A percentile compares a stretch with the other conserved stretches of the same genome.
Evolutionary conservation across 2,888 invertebrate species (phyloP).

Genomic region (Acronicta psi): DNA sequence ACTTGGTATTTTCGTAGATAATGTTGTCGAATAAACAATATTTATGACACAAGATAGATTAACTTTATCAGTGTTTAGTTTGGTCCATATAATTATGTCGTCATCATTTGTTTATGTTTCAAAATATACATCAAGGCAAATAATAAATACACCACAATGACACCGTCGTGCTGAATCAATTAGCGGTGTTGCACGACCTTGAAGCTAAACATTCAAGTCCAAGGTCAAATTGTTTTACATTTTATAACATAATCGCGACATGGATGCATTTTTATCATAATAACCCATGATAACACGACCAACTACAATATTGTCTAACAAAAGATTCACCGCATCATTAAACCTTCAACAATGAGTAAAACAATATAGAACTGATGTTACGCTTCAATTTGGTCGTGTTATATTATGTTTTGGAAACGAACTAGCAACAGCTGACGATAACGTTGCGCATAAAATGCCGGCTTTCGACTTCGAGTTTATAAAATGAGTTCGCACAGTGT

Average conservation of each 20-base stretch:
- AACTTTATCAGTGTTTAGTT: background rate
- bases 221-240: constrained; percentile 30
- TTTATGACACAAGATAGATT: background rate
- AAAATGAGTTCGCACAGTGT: constrained; percentile 28
- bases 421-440: constrained; percentile 36
- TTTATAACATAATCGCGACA: constrained; percentile 6
- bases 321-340: constrained; percentile 23
- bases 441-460: constrained; percentile 20
- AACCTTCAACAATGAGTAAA: constrained; percentile 5
- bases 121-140: constrained; percentile 1
- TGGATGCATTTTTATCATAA: constrained; percentile 13
- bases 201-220: constrained; percentile 43
- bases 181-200: constrained; percentile 40
- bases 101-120: background rate
- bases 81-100: background rate
- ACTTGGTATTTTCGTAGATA: background rate
- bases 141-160: background rate
- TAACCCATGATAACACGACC: constrained; percentile 4
- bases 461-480: constrained; percentile 16
- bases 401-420: constrained; percentile 15
- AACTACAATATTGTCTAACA: constrained; percentile 16
- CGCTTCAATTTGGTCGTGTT: constrained; percentile 18
- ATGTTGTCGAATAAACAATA: background rate
- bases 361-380: background rate
- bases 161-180: constrained; percentile 35